Base-by-base conservation (phyloP, 1,140 invertebrate genomes). In the Sitophilus oryzae region DNA sequence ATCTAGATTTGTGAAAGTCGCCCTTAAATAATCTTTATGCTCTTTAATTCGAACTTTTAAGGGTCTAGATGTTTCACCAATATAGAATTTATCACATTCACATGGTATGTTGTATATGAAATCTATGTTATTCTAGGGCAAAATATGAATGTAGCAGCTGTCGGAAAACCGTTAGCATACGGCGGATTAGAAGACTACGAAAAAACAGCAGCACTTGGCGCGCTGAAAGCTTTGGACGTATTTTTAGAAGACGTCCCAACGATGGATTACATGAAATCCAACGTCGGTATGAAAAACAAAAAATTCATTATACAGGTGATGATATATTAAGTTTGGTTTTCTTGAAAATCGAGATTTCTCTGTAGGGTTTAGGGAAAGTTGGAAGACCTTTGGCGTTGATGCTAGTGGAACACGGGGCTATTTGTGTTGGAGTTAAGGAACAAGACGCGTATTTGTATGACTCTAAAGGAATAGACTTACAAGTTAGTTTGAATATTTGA, bases 341-440 rank as follows among this genome's bases (percentile, higher is more conserved):
- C 40, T 55, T 19, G 23, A 38, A 15, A 16, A 30, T 38, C n/a
- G 36, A 42, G 18, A 38, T 38, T 8, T 38, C 14, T 38, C 5
- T n/a, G 14, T 88, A 93, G 77, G 91, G 90, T 3, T 86, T 90
- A 64, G 91, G 91, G 66, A 95, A 94, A 73, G 89, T 96, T 1
- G 93, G 92, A 56, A 78, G 85, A 9, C 86, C 90, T 66, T 79
- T 87, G 0, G 84, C 83, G 61, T 72, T 86, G 16, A 91, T 89
- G 69, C 75, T 94, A 0, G 76, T 83, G 58, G 72, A 85, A 57
- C 82, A 81, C 23, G 92, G 92, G 0, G 90, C 88, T 2, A 85
- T 82, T 60, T 82, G 89, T 58, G 81, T 94, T 59, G 92, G 90
- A 2, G 77, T 96, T 4, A 77, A 83, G 47, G 91, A 96, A 71